Evolutionary conservation across 2,888 invertebrate species (phyloP), one percentile per base, ranked within the genome.

Genomic region (Dolomedes plantarius): DNA sequence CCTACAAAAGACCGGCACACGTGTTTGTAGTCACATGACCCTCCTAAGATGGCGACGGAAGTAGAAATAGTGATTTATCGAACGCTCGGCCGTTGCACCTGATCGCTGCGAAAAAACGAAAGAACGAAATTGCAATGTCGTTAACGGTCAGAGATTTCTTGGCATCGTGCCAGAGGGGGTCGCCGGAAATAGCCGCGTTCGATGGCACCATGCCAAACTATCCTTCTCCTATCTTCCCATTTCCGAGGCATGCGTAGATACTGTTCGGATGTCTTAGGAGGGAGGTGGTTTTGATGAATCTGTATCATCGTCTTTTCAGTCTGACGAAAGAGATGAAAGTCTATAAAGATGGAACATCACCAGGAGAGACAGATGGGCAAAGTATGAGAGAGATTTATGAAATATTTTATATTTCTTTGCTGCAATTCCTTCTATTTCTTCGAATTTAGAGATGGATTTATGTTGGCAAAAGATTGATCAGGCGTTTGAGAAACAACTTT

Each of bases 111-210:
- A 75, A 65, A 69, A 31, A 72, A 50, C 71, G 69, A 27, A 69
- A 75, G 64, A 32, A n/a, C 23, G 27, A 39, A 27, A 23, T 56
- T 23, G 80, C 19, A 39, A 41, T 64, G 39, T 75, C 82, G 72
- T 76, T 76, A 76, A 72, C 83, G 72, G 67, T 67, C 72, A 67
- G 64, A 67, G 82, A 71, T 82, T 82, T 82, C 27, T 50, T 85
- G 83, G 83, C 83, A 77, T n/a, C n/a, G 29, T 67, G 83, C 83
- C 83, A 85, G 73, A 19, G 36, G 71, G 64, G 75, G n/a, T 65
- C 83, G 77, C 86, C 86, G 79, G 86, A 86, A 86, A 86, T 86
- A 86, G 86, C 74, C 86, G 67, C 79, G 64, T 50, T 86, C 75
- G 69, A 31, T 86, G 86, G 86, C 86, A 74, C 74, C 9, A 23